Conservation (phyloP, 2,888 invertebrate species). For the Hydrotaea cyrtoneurina region DNA sequence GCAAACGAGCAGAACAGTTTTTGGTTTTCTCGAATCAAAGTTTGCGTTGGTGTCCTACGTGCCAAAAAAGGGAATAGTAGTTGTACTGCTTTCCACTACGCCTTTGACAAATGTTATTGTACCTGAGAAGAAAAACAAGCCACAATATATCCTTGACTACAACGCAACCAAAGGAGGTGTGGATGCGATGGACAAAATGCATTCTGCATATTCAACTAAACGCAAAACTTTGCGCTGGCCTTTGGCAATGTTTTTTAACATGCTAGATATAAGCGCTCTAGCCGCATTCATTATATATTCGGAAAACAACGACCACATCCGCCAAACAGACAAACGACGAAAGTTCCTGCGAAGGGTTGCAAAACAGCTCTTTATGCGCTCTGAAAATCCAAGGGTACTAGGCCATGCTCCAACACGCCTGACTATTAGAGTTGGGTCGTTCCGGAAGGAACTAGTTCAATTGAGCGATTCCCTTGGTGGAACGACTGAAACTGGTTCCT, state of each 20-base stretch:
- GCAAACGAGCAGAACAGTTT: neutral
- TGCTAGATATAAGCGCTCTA: constrained; percentile 10
- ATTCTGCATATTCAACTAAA: constrained; percentile 3
- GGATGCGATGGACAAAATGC: constrained; percentile 30
- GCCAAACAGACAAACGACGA: no score
- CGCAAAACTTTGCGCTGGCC: constrained; percentile 23
- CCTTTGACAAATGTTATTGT: constrained; percentile 10
- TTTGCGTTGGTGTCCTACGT: constrained; percentile 16
- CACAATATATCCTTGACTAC: constrained; percentile 10
- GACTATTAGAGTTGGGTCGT: no score
- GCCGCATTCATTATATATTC: no score
- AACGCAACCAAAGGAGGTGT: neutral
- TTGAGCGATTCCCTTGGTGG: no score
- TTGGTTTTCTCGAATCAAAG: neutral
- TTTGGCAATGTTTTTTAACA: constrained; percentile 31
- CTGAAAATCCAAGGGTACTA: neutral
- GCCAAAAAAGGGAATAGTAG: neutral
- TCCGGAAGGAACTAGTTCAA: no score
- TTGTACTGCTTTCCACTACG: neutral
- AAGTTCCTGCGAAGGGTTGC: neutral
- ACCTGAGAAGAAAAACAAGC: constrained; percentile 12
- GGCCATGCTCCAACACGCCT: no score
- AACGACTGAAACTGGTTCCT: no score
- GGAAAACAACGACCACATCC: constrained; percentile 9
- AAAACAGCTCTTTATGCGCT: constrained; percentile 1